Base-by-base conservation (phyloP, 2,888 invertebrate species). In the Chouioia cunea region DNA sequence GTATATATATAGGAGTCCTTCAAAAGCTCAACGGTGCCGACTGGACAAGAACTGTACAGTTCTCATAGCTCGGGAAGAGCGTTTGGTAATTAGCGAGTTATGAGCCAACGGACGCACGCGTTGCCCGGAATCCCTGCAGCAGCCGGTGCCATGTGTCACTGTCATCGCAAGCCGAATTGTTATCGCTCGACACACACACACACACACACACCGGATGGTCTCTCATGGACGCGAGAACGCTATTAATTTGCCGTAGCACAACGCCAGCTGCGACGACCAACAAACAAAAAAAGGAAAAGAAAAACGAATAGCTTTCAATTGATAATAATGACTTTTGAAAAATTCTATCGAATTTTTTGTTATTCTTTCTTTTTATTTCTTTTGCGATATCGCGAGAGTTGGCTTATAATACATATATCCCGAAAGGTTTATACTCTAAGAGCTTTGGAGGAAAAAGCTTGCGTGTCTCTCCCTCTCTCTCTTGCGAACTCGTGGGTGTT, bases 61-160 rank as follows among this genome's bases (percentile, higher is more conserved):
- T n/a, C n/a, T n/a, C n/a, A n/a, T n/a, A n/a, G n/a, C 27, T 27
- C 27, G 50, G 27, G 69, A 53, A 71, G 78, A 76, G 75, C 76
- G 74, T 74, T 75, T 77, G 73, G 80, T 83, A 82, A 83, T 82
- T 81, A 82, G 81, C 80, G 77, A 79, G 81, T 80, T 82, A 82
- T 79, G 80, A 77, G 74, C 76, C 78, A 77, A 20, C 10, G 44
- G 18, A 18, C 22, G 43, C 18, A n/a, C 52, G 22, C 27, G 16
- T 22, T 12, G 57, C 15, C 48, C 57, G 50, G 44, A 47, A 27
- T 53, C 59, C 60, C 54, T 27, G 12, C 36, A 16, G 46, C 46
- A 44, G 15, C 22, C 18, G 23, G 22, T n/a, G 80, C 79, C 79
- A 84, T 83, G 82, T 79, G 82, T 84, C 83, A 84, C 80, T 83